Conservation (phyloP, 64 coral and sea anemone species). For the Pocillopora damicornis region DNA sequence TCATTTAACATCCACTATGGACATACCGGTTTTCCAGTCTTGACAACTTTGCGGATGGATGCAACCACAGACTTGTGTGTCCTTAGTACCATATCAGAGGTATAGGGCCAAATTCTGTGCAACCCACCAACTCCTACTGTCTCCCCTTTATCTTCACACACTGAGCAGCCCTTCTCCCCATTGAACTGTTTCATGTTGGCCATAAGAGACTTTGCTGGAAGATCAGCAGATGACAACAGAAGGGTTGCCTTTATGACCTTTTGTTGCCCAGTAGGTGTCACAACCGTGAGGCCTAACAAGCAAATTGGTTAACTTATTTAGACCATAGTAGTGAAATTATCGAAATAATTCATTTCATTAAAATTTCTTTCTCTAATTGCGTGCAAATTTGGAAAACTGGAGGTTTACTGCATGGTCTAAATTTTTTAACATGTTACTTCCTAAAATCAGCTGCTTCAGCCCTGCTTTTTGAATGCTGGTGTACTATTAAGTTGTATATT, state of each 20-base stretch:
- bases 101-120: constrained; percentile 47
- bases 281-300: constrained; percentile 32
- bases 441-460: too few relatives aligned
- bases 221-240: constrained; percentile 53
- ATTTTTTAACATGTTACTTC: too few relatives aligned
- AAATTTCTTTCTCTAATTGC: too few relatives aligned
- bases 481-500: too few relatives aligned
- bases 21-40: constrained; percentile 56
- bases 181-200: constrained; percentile 51
- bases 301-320: not conserved
- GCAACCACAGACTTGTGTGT: constrained; percentile 50
- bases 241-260: constrained; percentile 38
- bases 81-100: constrained; percentile 40
- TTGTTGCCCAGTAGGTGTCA: constrained; percentile 27
- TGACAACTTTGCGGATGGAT: constrained; percentile 39
- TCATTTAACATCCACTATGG: too few relatives aligned
- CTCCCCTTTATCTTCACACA: constrained; percentile 38
- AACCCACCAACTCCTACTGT: constrained; percentile 38
- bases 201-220: constrained; percentile 40
- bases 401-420: too few relatives aligned
- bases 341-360: too few relatives aligned
- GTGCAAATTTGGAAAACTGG: too few relatives aligned
- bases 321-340: too few relatives aligned
- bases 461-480: too few relatives aligned
- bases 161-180: constrained; percentile 44